A percentile compares a stretch with the other conserved stretches of the same genome.
These are phyloP conservation scores for Epistrophe grossulariae DNA, from an alignment of 2,888 invertebrate species.

Conservation along the genomic window DNA sequence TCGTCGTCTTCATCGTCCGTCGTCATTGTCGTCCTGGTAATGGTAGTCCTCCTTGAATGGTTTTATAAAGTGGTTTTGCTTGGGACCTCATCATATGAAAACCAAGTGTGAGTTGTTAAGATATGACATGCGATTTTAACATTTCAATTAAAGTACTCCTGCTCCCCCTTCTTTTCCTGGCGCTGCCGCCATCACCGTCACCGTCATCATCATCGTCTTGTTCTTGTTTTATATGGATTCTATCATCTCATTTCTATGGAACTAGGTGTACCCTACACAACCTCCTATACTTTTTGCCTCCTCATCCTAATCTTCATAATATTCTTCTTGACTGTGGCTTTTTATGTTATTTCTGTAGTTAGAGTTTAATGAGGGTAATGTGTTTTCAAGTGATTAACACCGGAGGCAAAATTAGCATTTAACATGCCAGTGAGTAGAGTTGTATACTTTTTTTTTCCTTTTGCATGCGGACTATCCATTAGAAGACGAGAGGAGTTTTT, in stretches of 20 bases:
- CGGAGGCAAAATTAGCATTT: constrained; percentile 76
- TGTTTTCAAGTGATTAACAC: constrained; percentile 76
- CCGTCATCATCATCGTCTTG: background rate
- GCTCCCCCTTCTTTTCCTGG: background rate
- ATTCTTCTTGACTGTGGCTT: constrained; percentile 48
- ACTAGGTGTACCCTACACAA: background rate
- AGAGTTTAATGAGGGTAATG: constrained; percentile 76
- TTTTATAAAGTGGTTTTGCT: background rate
- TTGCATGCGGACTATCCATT: constrained; percentile 71
- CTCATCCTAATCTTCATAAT: constrained; percentile 9
- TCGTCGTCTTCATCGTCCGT: background rate
- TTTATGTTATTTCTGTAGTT: constrained; percentile 72
- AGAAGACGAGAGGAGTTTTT: constrained; percentile 52
- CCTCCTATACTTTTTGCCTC: background rate
- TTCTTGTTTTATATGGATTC: constrained; percentile 46
- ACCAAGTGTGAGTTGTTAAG: constrained; percentile 75
- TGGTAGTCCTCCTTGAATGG: constrained; percentile 8
- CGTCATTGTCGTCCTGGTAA: constrained; percentile 31
- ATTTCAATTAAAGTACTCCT: constrained; percentile 72
- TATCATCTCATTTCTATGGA: constrained; percentile 15
- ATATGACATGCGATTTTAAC: constrained; percentile 76
- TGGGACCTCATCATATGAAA: constrained; percentile 29
- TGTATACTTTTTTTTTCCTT: constrained; percentile 29
- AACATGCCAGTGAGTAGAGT: constrained; percentile 68
- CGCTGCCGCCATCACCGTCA: background rate